Evolutionary conservation across 2,888 invertebrate genomes (phyloP), one percentile per base, ranked within the genome.

Genomic region (Acronicta aceris): DNA sequence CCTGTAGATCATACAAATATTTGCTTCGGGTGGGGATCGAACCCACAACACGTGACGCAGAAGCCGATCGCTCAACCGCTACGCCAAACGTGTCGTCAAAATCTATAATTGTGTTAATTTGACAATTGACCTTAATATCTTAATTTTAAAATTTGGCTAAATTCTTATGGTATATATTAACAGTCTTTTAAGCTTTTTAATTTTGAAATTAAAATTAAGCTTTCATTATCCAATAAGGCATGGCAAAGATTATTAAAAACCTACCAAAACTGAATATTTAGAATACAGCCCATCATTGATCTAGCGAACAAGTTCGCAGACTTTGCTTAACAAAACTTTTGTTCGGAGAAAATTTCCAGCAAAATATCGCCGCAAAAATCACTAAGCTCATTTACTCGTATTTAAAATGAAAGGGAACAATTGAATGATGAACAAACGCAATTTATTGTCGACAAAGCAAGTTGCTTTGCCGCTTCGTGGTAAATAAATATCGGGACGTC

Each of bases 401-500:
- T 76, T 81, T 74, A 81, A 84, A 84, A 81, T 59, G 53, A 72
- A 78, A 78, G 55, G 62, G 75, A 81, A 86, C 86, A 85, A 90
- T 88, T 86, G 86, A 89, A 90, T 90, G 88, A 89, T 88, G 85
- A 90, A 89, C 83, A 82, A 81, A 83, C 62, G 73, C 86, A 86
- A 85, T 89, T 85, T 83, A 83, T 81, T 82, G 86, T 83, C 77
- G 76, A 83, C 87, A 86, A 86, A 88, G 85, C 82, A 80, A 85
- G 77, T 80, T 78, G 75, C 73, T 60, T 74, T 78, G 65, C 75
- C 67, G 71, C 69, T 59, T 66, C 76, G 88, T 79, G 84, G 89
- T 89, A 90, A 92, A 91, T 92, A 92, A 91, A 91, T 91, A 90
- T 88, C 81, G 80, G 71, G 81, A 79, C 76, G 84, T 84, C 81